Percentiles rank a stretch among this genome's conserved stretches.
These are phyloP conservation scores for Promerops cafer DNA, from an alignment of 2,113 vertebrate species.

Conservation along the genomic window DNA sequence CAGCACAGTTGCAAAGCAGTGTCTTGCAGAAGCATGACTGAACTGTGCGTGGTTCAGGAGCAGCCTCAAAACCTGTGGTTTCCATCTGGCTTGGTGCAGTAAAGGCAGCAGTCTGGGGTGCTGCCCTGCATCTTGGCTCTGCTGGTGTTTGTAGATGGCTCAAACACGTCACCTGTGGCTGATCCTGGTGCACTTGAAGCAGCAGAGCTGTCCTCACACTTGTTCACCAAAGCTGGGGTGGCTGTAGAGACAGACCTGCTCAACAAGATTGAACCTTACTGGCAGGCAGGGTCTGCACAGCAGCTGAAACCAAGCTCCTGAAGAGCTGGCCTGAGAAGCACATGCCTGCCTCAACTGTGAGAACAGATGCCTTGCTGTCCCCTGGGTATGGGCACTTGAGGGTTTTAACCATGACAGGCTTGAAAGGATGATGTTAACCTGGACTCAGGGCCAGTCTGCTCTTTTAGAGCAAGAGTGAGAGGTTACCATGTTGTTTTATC, in stretches of 20 bases:
- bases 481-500: background rate
- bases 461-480: background rate
- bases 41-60: background rate
- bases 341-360: background rate
- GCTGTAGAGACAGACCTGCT: background rate
- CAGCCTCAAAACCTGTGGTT: background rate
- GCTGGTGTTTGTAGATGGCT: background rate
- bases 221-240: background rate
- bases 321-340: background rate
- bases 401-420: background rate
- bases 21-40: background rate
- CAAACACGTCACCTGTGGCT: background rate
- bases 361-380: background rate
- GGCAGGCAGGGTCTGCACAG: background rate
- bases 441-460: background rate
- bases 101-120: background rate
- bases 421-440: background rate
- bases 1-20: background rate
- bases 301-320: background rate
- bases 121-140: background rate
- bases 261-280: background rate
- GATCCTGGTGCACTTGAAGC: background rate
- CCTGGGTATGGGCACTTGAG: background rate
- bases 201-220: background rate
- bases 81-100: background rate